Conservation (phyloP, 2,888 invertebrate species). For the Odontocerum albicorne region DNA sequence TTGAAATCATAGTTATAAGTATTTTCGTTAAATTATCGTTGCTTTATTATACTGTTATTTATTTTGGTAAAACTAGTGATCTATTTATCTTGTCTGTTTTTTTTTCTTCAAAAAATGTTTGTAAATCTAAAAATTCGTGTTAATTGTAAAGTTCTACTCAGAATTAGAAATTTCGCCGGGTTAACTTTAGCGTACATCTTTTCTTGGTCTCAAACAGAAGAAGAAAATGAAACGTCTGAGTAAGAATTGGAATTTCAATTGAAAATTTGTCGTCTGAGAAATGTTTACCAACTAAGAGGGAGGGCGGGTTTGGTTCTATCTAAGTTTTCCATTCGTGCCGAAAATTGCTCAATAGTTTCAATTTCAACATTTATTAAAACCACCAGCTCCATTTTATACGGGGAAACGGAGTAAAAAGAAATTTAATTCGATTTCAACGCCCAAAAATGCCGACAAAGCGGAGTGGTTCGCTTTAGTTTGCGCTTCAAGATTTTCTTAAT, state of each 20-base stretch:
- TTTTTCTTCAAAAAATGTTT: too few relatives aligned
- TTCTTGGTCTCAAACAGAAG: too few relatives aligned
- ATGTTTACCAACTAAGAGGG: conserved; percentile 14
- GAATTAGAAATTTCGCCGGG: too few relatives aligned
- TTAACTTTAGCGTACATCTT: too few relatives aligned
- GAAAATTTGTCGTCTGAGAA: conserved; percentile 19
- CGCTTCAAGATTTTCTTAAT: conserved; percentile 1
- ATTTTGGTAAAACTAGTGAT: too few relatives aligned
- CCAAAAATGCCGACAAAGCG: conserved; percentile 12
- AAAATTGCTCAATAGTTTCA: conserved; percentile 27
- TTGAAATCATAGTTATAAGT: too few relatives aligned
- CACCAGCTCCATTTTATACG: conserved; percentile 13
- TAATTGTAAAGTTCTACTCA: too few relatives aligned
- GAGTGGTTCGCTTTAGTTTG: conserved; percentile 1
- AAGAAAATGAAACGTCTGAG: neutral
- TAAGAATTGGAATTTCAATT: conserved; percentile 16
- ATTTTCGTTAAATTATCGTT: too few relatives aligned
- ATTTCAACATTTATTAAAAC: conserved; percentile 30
- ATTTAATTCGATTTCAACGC: conserved; percentile 13
- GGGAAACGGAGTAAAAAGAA: conserved; percentile 10
- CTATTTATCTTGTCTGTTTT: too few relatives aligned
- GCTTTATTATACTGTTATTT: too few relatives aligned
- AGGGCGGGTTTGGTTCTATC: conserved; percentile 13
- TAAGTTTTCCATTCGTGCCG: conserved; percentile 23
- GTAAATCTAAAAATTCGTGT: too few relatives aligned